Evolutionary conservation across 2,113 vertebrate genomes (phyloP), one percentile per base, ranked within the genome.

Genomic region (Campylomormyrus tamandua): DNA sequence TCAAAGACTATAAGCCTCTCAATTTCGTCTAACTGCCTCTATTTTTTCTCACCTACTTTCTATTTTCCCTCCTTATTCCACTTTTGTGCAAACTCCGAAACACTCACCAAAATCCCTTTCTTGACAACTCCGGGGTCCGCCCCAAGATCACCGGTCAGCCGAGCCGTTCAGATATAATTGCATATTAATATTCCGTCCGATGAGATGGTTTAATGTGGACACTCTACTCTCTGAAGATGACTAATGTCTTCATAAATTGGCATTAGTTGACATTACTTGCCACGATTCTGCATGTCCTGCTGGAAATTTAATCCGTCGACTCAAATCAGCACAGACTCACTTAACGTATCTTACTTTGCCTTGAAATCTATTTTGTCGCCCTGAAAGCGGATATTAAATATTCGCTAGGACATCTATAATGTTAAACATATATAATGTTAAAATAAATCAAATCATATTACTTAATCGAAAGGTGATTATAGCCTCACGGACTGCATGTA

Each of bases 1-100:
- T 97, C 97, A 97, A 98, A 98, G 97, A 95, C 93, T 92, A 91
- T 94, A 95, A 95, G 95, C 94, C 94, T 94, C 95, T 95, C 93
- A 94, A 92, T 94, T 94, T 96, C 94, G 93, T 93, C 90, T 66
- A 93, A 92, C 93, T 66, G 92, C 89, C 90, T 93, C 88, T 88
- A 91, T 94, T 95, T 94, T 88, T 91, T 91, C 89, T 92, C 91
- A 92, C 93, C 92, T 94, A 92, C 93, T 91, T 90, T 87, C 91
- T 92, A 90, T 87, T 70, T 10, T 15, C 15, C 5, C 17, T 89
- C 31, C 83, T 35, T 88, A 90, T 89, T 87, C 42, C 83, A 48
- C n/a, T 85, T 88, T 21, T 90, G 80, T 35, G 58, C 39, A 86
- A 42, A 89, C 88, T 89, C 88, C 74, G 35, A 92, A 91, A 88